Evolutionary conservation across 35 echinoderm and acorn worm genomes (phyloP).

Genomic region (Heliocidaris erythrogramma): DNA sequence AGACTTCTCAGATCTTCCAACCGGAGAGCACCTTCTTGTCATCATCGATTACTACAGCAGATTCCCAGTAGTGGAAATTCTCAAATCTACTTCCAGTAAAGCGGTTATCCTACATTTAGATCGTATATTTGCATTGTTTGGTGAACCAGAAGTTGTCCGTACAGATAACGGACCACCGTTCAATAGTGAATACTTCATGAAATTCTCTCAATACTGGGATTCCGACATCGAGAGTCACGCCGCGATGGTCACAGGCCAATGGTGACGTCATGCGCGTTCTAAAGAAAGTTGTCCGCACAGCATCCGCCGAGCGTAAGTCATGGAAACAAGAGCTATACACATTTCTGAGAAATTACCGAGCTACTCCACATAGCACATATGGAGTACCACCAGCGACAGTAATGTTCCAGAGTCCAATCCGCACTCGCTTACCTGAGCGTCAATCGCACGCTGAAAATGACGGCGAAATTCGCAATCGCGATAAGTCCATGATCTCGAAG

Average conservation of each 20-base stretch:
- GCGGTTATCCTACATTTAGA: slow-evolving; percentile 72
- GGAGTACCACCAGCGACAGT: slow-evolving; percentile 57
- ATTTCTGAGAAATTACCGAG: too few species aligned
- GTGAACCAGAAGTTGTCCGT: slow-evolving; percentile 69
- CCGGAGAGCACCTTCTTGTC: too few species aligned
- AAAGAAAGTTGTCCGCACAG: slow-evolving; percentile 64
- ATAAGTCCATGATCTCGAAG: slow-evolving; percentile 62
- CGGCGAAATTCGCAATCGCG: slow-evolving; percentile 50
- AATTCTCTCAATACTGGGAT: slow-evolving; percentile 69
- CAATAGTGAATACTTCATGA: slow-evolving; percentile 55
- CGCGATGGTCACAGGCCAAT: slow-evolving; percentile 82
- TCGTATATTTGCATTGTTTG: slow-evolving; percentile 65
- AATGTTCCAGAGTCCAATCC: slow-evolving; percentile 60
- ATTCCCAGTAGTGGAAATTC: slow-evolving; percentile 79
- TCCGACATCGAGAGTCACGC: slow-evolving; percentile 78
- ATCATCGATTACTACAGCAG: too few species aligned
- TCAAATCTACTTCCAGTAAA: slow-evolving; percentile 73
- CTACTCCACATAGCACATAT: too few species aligned
- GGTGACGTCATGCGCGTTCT: slow-evolving; percentile 80
- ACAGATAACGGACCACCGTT: slow-evolving; percentile 84
- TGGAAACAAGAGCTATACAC: slow-evolving; percentile 73
- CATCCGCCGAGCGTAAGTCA: slow-evolving; percentile 51
- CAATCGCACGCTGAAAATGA: slow-evolving; percentile 35
- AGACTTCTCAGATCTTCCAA: too few species aligned
- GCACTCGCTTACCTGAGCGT: slow-evolving; percentile 50